Percentiles rank a stretch among this genome's conserved stretches.
phyloP scores from a whole-genome alignment of 2,797 vertebrate genomes.

The Linurgus olivaceus region DNA sequence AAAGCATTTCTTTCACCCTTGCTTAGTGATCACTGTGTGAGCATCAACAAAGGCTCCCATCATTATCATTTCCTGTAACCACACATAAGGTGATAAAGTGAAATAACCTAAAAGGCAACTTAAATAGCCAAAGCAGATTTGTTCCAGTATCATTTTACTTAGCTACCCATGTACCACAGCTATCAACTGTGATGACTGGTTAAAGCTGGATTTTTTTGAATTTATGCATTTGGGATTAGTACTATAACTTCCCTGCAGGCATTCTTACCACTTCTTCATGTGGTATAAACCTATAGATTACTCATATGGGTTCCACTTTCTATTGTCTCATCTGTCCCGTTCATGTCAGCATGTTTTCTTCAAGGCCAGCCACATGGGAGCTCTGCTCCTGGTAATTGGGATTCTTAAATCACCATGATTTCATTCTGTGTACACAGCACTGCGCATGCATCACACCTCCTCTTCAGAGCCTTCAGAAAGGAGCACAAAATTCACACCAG shows the following conservation, averaged over 20 bases:
- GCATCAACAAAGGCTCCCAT: background rate
- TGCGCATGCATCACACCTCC: rapidly evolving
- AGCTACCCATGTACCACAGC: background rate
- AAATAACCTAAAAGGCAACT: background rate
- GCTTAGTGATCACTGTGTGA: background rate
- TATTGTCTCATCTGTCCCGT: background rate
- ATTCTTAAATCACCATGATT: background rate
- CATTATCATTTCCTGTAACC: background rate
- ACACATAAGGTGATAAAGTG: background rate
- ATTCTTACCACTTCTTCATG: background rate
- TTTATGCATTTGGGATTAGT: background rate
- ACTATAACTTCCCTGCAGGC: background rate
- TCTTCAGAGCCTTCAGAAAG: background rate
- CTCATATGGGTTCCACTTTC: background rate
- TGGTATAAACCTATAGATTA: background rate
- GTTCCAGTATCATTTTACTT: background rate
- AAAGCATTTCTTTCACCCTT: background rate
- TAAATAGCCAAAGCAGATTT: background rate
- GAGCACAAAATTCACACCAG: background rate
- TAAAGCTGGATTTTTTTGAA: background rate
- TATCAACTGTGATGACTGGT: background rate
- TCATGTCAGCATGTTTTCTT: background rate
- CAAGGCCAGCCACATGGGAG: background rate
- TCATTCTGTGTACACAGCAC: background rate
- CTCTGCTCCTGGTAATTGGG: background rate